Percentiles rank a stretch among this genome's conserved stretches.
Evolutionary conservation across 2,888 invertebrate species (phyloP).

Genomic region (Rhimphoctona megacephalus): DNA sequence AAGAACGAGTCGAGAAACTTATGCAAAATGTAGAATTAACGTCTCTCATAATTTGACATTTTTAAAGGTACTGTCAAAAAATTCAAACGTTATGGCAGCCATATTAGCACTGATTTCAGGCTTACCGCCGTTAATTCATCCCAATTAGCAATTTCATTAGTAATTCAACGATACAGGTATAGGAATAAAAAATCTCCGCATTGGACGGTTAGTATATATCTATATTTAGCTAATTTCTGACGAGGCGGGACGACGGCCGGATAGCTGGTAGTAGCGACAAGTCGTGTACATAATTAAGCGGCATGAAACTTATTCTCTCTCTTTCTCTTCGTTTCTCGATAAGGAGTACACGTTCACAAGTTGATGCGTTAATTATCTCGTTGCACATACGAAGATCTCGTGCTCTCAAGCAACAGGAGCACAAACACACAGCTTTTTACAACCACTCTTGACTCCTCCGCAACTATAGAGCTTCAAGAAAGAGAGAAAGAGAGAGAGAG

Average conservation of each 20-base stretch:
- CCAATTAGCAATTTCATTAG: constrained; percentile 63
- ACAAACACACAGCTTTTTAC: constrained; percentile 52
- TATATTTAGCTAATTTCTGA: constrained; percentile 56
- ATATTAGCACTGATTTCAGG: constrained; percentile 53
- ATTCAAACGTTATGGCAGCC: constrained; percentile 26
- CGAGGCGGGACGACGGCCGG: constrained; percentile 60
- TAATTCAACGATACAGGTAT: constrained; percentile 50
- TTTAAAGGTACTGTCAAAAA: constrained; percentile 49
- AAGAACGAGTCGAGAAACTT: neutral
- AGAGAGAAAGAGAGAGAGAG: constrained; percentile 19
- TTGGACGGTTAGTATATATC: constrained; percentile 24
- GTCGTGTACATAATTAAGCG: constrained; percentile 70
- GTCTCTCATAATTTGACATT: constrained; percentile 51
- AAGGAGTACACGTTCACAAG: constrained; percentile 67
- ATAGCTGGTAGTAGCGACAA: constrained; percentile 69
- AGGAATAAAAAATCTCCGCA: constrained; percentile 55
- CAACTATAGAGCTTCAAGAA: constrained; percentile 49
- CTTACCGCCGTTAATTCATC: constrained; percentile 44
- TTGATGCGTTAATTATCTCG: constrained; percentile 70
- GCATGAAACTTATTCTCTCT: constrained; percentile 53
- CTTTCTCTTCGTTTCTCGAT: constrained; percentile 56
- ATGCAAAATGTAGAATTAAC: constrained; percentile 43
- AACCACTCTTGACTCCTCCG: constrained; percentile 50
- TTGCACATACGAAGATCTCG: constrained; percentile 59
- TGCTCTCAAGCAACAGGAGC: constrained; percentile 62